Percentiles rank a stretch among this genome's conserved stretches.
These are phyloP conservation scores for Danio choprae DNA, from an alignment of 2,797 vertebrate species.

Conservation along the genomic window DNA sequence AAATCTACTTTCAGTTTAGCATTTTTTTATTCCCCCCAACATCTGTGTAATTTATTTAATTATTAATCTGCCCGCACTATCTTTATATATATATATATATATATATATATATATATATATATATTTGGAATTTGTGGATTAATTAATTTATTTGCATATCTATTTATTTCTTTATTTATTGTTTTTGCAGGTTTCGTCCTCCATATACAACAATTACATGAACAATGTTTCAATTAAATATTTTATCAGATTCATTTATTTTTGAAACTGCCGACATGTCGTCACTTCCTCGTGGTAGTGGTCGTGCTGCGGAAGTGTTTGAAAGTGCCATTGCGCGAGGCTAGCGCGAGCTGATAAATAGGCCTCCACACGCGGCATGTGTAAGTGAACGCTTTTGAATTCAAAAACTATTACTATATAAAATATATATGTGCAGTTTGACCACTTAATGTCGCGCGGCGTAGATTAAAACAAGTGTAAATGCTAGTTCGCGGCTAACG, in stretches of 20 bases:
- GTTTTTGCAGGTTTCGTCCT: too few relatives aligned
- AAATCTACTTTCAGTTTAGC: too few relatives aligned
- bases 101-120: too few relatives aligned
- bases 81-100: too few relatives aligned
- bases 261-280: background rate
- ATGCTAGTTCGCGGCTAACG: background rate
- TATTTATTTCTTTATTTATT: too few relatives aligned
- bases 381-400: slow-evolving; percentile 35
- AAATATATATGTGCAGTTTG: background rate
- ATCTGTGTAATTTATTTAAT: too few relatives aligned
- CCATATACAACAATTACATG: too few relatives aligned
- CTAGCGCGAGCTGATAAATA: slow-evolving; percentile 15
- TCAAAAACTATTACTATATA: background rate
- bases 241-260: background rate
- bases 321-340: slow-evolving; percentile 33
- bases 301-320: slow-evolving; percentile 34
- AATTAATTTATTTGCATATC: too few relatives aligned
- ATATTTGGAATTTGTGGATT: too few relatives aligned
- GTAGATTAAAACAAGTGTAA: background rate
- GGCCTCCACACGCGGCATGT: slow-evolving; percentile 52
- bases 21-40: too few relatives aligned
- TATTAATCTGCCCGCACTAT: too few relatives aligned
- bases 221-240: background rate
- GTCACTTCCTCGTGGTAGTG: slow-evolving; percentile 31
- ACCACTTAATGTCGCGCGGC: background rate